A percentile compares a stretch with the other conserved stretches of the same genome.
phyloP scores from a whole-genome alignment of 2,113 vertebrate genomes.

The Chlorodrepanis virens region DNA sequence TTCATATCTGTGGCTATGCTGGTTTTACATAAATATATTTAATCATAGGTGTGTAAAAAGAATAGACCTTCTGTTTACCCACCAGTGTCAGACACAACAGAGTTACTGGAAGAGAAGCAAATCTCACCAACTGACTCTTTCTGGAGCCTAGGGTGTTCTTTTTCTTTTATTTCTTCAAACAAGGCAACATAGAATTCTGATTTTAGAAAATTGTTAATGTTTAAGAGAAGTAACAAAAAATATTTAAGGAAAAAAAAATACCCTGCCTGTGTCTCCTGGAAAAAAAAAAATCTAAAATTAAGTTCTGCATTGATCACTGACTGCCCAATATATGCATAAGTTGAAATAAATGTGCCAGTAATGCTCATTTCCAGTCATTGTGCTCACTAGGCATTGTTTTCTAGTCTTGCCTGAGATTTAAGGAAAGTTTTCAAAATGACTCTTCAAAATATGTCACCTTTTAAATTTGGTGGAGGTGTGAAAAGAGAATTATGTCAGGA shows the following conservation, averaged over 20 bases:
- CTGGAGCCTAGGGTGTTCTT: neutral
- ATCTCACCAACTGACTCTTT: neutral
- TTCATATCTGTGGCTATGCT: neutral
- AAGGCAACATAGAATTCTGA: neutral
- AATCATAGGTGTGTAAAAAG: neutral
- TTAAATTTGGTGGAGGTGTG: neutral
- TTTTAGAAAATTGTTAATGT: neutral
- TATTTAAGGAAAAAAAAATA: neutral
- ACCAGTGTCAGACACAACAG: neutral
- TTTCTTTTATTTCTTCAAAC: neutral
- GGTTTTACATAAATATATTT: neutral
- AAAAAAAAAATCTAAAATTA: neutral
- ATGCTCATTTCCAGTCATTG: neutral
- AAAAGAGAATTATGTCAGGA: neutral
- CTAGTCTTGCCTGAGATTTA: neutral
- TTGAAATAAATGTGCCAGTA: neutral
- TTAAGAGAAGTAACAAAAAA: neutral
- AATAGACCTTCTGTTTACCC: neutral
- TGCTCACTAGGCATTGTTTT: neutral
- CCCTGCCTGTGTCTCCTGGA: neutral
- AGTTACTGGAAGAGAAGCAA: neutral
- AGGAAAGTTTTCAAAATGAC: neutral
- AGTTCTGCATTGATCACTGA: neutral
- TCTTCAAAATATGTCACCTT: neutral
- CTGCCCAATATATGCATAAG: neutral